A percentile compares a stretch with the other conserved stretches of the same genome.
These are phyloP conservation scores for Myrmecobius fasciatus DNA, from an alignment of 2,113 vertebrate genomes.

Conservation along the genomic window DNA sequence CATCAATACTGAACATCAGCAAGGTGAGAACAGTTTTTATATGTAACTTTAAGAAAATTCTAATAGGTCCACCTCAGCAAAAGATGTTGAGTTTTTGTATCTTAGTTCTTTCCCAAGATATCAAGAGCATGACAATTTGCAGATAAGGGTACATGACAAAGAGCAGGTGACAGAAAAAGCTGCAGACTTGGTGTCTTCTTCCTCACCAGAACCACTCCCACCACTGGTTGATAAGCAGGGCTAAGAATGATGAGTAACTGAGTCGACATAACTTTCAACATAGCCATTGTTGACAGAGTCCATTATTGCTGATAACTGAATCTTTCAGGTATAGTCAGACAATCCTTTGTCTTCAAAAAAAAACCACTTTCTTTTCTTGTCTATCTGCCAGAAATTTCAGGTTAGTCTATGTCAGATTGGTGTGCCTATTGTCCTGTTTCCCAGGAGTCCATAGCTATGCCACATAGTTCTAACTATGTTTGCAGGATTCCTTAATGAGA, in stretches of 20 bases:
- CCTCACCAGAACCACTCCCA: neutral
- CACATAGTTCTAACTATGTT: neutral
- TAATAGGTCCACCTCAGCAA: neutral
- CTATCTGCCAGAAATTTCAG: neutral
- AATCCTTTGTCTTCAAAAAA: neutral
- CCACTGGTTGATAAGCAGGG: neutral
- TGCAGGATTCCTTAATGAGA: neutral
- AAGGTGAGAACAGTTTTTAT: neutral
- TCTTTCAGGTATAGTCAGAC: neutral
- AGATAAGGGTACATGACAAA: no score
- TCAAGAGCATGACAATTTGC: neutral
- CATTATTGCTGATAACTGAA: neutral
- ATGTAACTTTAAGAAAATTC: neutral
- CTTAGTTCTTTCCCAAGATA: neutral
- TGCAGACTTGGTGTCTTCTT: neutral
- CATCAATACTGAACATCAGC: neutral
- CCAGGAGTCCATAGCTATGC: neutral
- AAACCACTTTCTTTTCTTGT: neutral
- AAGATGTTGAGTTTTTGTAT: neutral
- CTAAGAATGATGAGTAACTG: neutral
- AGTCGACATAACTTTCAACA: neutral
- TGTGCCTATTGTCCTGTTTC: neutral
- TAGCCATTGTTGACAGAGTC: constrained; percentile 16
- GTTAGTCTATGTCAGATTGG: neutral
- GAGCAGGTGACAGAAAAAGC: neutral